Evolutionary conservation across 2,888 invertebrate species (phyloP), one percentile per base, ranked within the genome.

Genomic region (Hydrotaea diabolus): DNA sequence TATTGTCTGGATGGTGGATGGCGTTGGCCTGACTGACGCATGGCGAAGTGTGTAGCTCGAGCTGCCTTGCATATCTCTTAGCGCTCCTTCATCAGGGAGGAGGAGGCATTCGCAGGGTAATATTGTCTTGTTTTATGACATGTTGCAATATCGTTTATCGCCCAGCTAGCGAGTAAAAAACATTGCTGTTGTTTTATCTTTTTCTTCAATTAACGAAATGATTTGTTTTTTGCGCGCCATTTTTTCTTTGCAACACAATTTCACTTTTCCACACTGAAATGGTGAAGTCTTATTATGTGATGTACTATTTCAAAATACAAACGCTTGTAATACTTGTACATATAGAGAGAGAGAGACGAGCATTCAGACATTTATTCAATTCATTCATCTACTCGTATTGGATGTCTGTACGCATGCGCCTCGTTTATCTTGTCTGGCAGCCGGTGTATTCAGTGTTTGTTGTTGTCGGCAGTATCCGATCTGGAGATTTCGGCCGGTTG

Each of bases 101-200:
- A n/a, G 17, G 43, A 39, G 57, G 39, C 17, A 73, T 72, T 55
- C 39, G n/a, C n/a, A n/a, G 39, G 46, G 19, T 36, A 19, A 57
- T 59, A 74, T 53, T 39, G 59, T 71, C 17, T 69, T 57, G 80
- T 76, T 69, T 72, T 79, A 75, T 74, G 81, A 62, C 81, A 77
- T 85, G 84, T 59, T 79, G 81, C 66, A 85, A 81, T 81, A 78
- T 79, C 71, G 26, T 59, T 72, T n/a, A 26, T 19, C n/a, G 46
- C 8, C 66, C 17, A 36, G 2, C 8, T 57, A 53, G 21, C 43
- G 8, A 49, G 43, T 43, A 11, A n/a, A 74, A 19, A 43, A 74
- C 74, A 72, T 36, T 0, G 19, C 17, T 31, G 21, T n/a, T 1
- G 23, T 17, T 36, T 55, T 17, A 21, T 19, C 21, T 23, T 15